Evolutionary conservation across 1,140 invertebrate genomes (phyloP).

Genomic region (Drosophila elegans): DNA sequence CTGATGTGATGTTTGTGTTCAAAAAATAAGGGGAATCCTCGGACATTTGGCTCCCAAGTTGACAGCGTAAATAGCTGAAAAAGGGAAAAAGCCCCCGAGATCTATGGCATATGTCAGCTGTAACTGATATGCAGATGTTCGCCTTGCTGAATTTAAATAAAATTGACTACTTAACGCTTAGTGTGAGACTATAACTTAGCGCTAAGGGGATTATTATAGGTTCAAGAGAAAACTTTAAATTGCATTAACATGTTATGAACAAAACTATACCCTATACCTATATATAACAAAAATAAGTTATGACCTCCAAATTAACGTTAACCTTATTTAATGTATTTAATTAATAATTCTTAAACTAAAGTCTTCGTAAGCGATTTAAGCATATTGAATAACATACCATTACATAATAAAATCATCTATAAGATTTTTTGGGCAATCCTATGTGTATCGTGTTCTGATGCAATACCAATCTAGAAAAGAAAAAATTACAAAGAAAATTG

Average conservation of each 20-base stretch:
- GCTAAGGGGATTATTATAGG: background rate
- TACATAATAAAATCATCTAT: too few relatives aligned
- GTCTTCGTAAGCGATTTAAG: too few relatives aligned
- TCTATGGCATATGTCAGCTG: constrained; percentile 20
- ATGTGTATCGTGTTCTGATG: background rate
- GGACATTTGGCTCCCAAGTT: constrained; percentile 40
- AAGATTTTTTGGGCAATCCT: too few relatives aligned
- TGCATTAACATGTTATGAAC: too few relatives aligned
- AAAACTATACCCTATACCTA: too few relatives aligned
- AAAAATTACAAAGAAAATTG: constrained; percentile 17
- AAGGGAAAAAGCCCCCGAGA: constrained; percentile 7
- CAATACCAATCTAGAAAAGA: constrained; percentile 10
- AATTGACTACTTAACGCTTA: constrained; percentile 21
- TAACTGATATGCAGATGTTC: constrained; percentile 40
- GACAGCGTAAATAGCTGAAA: constrained; percentile 61
- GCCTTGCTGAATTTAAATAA: constrained; percentile 20
- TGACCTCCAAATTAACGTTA: too few relatives aligned
- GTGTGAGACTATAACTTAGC: background rate
- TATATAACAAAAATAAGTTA: too few relatives aligned
- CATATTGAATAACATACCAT: too few relatives aligned
- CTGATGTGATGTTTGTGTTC: constrained; percentile 21
- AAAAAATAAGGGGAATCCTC: constrained; percentile 1
- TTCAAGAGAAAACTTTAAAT: background rate
- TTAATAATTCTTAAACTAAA: too few relatives aligned
- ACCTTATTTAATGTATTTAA: too few relatives aligned